Evolutionary conservation across 1,140 invertebrate genomes (phyloP), one percentile per base, ranked within the genome.

Genomic region (Drosophila yakuba): DNA sequence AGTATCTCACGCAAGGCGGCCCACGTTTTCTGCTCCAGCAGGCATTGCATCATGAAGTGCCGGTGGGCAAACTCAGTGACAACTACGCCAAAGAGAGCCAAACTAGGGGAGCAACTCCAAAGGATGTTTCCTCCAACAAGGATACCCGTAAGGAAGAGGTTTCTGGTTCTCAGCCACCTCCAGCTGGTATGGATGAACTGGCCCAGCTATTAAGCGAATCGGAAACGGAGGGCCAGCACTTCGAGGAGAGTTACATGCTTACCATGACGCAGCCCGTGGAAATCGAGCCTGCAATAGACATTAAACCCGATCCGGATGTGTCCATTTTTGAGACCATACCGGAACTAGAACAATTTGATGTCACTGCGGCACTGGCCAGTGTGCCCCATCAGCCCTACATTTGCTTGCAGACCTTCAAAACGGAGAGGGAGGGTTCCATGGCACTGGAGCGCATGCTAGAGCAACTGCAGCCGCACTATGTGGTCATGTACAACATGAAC

Each of bases 401-500:
- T 52, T 93, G 96, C 38, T 95, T 97, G 82, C 95, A 96, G 90
- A 96, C 96, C 10, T 95, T 97, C 64, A 96, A 96, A 92, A 92
- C 91, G 3, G 95, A 95, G 78, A 93, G 94, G 14, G 95, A 95
- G n/a, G 95, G 96, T 83, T 93, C 94, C 35, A 94, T 95, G 83
- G 95, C 94, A 1, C 88, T 97, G 41, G 94, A 95, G 73, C 93
- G 94, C 59, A 95, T 94, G 4, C 93, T 98, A 47, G 93, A 94
- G 41, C 93, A 94, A 25, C 80, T 97, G 5, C 93, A 95, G 62
- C 98, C 98, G 0, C 95, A 95, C 74, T 98, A 96, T 93, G 95
- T 99, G 1, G 94, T 99, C 60, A 94, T 99, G 93, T 99, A 99
- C 93, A 97, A 98, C 91, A 95, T 95, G 51, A 97, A 99, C 92